A percentile compares a stretch with the other conserved stretches of the same genome.
Conservation (phyloP, 2,797 vertebrate species). For the Pterois miles region DNA sequence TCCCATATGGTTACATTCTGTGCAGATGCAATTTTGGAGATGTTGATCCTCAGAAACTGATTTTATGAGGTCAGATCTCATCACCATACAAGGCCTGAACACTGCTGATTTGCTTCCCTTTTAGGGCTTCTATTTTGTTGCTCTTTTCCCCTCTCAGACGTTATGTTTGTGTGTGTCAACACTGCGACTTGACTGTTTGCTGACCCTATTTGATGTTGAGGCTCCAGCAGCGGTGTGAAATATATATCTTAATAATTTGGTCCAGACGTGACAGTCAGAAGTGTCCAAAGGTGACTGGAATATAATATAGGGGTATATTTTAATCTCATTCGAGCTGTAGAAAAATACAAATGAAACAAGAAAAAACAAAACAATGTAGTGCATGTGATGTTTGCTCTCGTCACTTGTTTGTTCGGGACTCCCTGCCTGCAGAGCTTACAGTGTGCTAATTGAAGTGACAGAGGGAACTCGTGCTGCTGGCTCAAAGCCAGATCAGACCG, state of each 20-base stretch:
- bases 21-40: constrained; percentile 16
- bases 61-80: constrained; percentile 51
- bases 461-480: constrained; percentile 63
- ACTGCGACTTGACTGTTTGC: background rate
- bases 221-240: constrained; percentile 23
- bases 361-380: background rate
- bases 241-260: constrained; percentile 8
- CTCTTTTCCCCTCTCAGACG: background rate
- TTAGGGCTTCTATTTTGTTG: constrained; percentile 26
- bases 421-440: constrained; percentile 52
- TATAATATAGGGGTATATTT: background rate
- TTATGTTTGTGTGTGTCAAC: background rate
- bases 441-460: constrained; percentile 74
- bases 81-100: background rate
- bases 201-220: constrained; percentile 8
- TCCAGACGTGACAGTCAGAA: background rate
- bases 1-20: constrained; percentile 14
- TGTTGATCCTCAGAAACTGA: constrained; percentile 29
- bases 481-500: constrained; percentile 50
- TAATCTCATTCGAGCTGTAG: background rate
- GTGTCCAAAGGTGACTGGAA: constrained; percentile 11
- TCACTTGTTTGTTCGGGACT: constrained; percentile 54
- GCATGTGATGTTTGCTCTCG: constrained; percentile 43
- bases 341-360: background rate
- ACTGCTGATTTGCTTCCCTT: background rate